These are phyloP conservation scores for Nemoura dubitans DNA, from an alignment of 2,888 invertebrate genomes.

Conservation along the genomic window DNA sequence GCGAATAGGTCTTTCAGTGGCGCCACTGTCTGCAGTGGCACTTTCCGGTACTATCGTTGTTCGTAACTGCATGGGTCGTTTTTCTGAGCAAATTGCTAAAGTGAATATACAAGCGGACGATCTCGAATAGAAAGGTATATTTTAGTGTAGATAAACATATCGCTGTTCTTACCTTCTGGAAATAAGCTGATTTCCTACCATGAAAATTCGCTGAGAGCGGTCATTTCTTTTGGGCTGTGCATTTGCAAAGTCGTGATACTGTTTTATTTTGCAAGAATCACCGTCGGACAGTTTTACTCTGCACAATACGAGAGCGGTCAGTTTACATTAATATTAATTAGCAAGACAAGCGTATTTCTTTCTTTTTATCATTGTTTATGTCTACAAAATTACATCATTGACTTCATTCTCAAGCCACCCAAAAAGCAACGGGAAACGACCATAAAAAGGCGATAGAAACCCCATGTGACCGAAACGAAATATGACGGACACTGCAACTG, in stretches of 20 bases:
- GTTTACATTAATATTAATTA: neutral
- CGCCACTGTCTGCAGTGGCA: neutral
- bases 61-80: neutral
- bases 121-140: too few relatives aligned
- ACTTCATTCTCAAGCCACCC: neutral
- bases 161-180: too few relatives aligned
- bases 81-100: neutral
- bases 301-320: neutral
- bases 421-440: neutral
- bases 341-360: neutral
- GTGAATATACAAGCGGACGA: too few relatives aligned
- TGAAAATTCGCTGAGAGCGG: too few relatives aligned
- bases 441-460: neutral
- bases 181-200: too few relatives aligned
- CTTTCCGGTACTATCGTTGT: neutral
- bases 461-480: constrained; percentile 24
- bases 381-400: neutral
- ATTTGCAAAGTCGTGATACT: too few relatives aligned
- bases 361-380: constrained; percentile 7
- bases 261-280: neutral
- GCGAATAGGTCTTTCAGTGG: neutral
- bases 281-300: neutral
- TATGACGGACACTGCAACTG: neutral
- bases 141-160: too few relatives aligned
- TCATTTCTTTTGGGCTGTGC: too few relatives aligned